phyloP scores from a whole-genome alignment of 2,113 vertebrate genomes.

The Verasper variegatus region DNA sequence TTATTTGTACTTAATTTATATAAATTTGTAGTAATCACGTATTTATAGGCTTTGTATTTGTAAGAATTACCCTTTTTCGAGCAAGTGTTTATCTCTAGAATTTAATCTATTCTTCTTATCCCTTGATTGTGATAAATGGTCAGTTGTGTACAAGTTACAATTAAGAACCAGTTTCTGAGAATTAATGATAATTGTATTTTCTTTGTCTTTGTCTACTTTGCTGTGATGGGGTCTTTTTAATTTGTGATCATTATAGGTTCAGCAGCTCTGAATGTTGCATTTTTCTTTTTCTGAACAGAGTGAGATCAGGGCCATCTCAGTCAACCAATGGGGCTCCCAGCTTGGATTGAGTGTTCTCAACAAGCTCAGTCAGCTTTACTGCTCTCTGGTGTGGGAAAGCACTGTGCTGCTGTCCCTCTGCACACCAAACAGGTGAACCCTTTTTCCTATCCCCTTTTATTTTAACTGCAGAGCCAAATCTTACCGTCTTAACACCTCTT shows the following conservation, averaged over 20 bases:
- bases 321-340: constrained; percentile 97
- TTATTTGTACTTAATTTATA: too few relatives aligned
- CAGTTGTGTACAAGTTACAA: background rate
- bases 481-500: background rate
- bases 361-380: constrained; percentile 95
- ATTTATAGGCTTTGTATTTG: background rate
- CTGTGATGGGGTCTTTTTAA: background rate
- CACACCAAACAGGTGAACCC: constrained; percentile 91
- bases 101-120: too few relatives aligned
- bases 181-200: too few relatives aligned
- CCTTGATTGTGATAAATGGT: too few relatives aligned
- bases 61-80: background rate
- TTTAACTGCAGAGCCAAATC: background rate
- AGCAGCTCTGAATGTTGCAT: constrained; percentile 8
- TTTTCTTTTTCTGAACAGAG: constrained; percentile 81
- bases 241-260: background rate
- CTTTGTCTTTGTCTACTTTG: too few relatives aligned
- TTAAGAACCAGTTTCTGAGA: too few relatives aligned
- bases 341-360: constrained; percentile 92
- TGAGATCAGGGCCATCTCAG: constrained; percentile 94
- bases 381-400: constrained; percentile 96
- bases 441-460: background rate
- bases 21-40: too few relatives aligned
- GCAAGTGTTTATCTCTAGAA: background rate
- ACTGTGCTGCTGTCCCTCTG: constrained; percentile 95